Conservation (phyloP, 1,140 invertebrate genomes). For the Caenorhabditis remanei region DNA sequence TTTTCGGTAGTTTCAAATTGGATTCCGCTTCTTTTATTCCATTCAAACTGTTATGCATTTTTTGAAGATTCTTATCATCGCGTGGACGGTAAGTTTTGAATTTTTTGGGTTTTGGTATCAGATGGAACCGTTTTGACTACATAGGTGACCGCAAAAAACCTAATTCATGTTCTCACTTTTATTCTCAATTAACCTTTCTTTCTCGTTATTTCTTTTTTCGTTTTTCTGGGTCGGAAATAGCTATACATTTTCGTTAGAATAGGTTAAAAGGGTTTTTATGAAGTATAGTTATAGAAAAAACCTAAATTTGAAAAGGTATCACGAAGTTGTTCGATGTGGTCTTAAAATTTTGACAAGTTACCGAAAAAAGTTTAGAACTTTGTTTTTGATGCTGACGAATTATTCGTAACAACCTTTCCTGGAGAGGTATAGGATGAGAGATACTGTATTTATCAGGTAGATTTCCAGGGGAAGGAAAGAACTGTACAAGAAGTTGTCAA, state of each 20-base stretch:
- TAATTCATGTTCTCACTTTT: neutral
- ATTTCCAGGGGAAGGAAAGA: no score
- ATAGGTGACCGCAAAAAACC: neutral
- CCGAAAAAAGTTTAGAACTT: no score
- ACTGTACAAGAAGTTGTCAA: no score
- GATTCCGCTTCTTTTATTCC: neutral
- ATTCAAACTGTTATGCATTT: neutral
- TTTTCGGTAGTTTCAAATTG: constrained; percentile 21
- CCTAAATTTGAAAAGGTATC: no score
- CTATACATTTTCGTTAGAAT: neutral
- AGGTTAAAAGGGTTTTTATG: no score
- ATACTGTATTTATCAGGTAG: no score
- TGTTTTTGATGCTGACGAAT: no score
- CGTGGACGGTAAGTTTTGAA: constrained; percentile 21
- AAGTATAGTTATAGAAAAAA: no score
- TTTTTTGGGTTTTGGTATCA: neutral
- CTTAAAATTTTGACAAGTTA: no score
- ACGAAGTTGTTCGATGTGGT: no score
- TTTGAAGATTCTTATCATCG: constrained; percentile 20
- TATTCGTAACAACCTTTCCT: no score
- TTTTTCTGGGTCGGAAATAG: neutral
- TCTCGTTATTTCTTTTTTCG: neutral
- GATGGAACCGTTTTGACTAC: neutral
- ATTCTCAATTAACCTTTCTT: constrained; percentile 17
- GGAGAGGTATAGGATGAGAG: no score